A percentile compares a stretch with the other conserved stretches of the same genome.
Evolutionary conservation across 2,888 invertebrate genomes (phyloP).

Genomic region (Stomorhina lunata): DNA sequence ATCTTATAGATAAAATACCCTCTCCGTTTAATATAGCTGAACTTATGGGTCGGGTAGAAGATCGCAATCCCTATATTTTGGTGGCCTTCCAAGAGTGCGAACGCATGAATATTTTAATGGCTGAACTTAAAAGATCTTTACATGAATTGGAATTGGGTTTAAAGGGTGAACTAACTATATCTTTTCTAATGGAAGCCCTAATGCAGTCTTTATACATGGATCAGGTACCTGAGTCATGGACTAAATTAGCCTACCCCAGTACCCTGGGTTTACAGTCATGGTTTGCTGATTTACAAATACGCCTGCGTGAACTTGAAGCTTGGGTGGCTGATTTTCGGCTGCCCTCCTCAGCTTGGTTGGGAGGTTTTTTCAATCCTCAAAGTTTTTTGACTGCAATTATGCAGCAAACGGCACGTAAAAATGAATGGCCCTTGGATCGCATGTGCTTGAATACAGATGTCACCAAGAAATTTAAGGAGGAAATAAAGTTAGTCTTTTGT

Average conservation of each 20-base stretch:
- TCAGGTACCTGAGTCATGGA: conserved; percentile 92
- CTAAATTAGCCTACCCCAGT: conserved; percentile 93
- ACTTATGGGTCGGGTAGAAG: conserved; percentile 92
- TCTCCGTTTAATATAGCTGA: conserved; percentile 93
- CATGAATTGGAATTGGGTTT: conserved; percentile 93
- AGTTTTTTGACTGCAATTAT: conserved; percentile 97
- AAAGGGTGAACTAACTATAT: conserved; percentile 96
- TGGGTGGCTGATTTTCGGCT: conserved; percentile 95
- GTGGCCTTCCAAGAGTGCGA: conserved; percentile 97
- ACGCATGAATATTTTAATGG: conserved; percentile 93
- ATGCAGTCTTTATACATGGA: conserved; percentile 94
- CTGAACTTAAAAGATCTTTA: conserved; percentile 89
- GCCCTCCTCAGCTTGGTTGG: conserved; percentile 94
- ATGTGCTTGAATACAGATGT: conserved; percentile 98
- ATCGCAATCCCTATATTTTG: conserved; percentile 93
- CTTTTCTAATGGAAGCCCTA: conserved; percentile 93
- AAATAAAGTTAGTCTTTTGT: conserved; percentile 85
- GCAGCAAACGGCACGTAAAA: conserved; percentile 97
- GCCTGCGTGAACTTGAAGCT: conserved; percentile 89
- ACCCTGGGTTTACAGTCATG: conserved; percentile 90
- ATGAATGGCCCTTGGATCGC: conserved; percentile 97
- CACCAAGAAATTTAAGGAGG: conserved; percentile 92
- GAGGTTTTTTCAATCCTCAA: conserved; percentile 98
- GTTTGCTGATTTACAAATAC: conserved; percentile 91
- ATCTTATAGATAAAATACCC: conserved; percentile 92